Evolutionary conservation across 2,888 invertebrate genomes (phyloP).

Genomic region (Orthosia gothica): DNA sequence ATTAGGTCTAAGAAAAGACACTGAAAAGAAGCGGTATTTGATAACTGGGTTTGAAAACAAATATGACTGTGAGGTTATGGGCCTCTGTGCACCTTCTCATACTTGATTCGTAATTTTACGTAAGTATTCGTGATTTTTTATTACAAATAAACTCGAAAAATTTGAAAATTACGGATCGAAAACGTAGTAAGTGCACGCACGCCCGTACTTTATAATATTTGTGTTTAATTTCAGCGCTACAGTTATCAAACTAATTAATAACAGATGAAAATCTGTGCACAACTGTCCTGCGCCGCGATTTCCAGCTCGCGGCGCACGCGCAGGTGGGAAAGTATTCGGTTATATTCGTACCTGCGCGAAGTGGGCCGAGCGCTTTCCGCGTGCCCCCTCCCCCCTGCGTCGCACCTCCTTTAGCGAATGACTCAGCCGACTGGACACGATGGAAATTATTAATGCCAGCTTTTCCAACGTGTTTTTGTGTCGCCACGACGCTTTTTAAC

Average conservation of each 20-base stretch:
- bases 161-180: not conserved
- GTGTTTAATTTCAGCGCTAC: not conserved
- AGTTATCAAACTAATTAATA: conserved; percentile 24
- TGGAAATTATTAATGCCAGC: conserved; percentile 71
- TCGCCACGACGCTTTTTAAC: conserved; percentile 54
- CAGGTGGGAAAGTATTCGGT: conserved; percentile 89
- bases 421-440: conserved; percentile 77
- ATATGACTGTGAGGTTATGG: too few relatives aligned
- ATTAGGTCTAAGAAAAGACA: too few relatives aligned
- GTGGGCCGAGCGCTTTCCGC: conserved; percentile 87
- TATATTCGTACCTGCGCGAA: conserved; percentile 88
- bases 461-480: conserved; percentile 66
- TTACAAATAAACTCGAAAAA: not conserved
- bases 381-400: conserved; percentile 69
- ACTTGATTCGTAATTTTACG: too few relatives aligned
- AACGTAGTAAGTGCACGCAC: not conserved
- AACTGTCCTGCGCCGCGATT: conserved; percentile 76
- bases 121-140: too few relatives aligned
- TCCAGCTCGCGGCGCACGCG: conserved; percentile 76
- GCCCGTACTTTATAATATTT: not conserved
- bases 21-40: too few relatives aligned
- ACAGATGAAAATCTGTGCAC: conserved; percentile 45
- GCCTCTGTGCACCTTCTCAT: too few relatives aligned
- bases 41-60: too few relatives aligned
- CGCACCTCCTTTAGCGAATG: conserved; percentile 66